These are phyloP conservation scores for Aradophagus sp. DNA, from an alignment of 1,140 invertebrate genomes.

Conservation along the genomic window DNA sequence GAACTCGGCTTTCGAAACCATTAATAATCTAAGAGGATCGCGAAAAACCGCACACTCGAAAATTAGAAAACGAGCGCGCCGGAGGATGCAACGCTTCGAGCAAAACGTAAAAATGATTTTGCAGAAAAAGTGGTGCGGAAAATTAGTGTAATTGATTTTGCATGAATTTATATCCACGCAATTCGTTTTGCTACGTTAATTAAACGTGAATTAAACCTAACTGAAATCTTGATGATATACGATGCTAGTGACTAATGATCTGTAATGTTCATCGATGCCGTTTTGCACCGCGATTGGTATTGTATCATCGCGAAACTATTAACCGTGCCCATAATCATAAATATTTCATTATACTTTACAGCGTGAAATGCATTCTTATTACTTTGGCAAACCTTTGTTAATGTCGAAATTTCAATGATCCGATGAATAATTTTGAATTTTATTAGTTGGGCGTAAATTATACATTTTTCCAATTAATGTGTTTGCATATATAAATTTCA, in stretches of 20 bases:
- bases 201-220: slow-evolving; percentile 15
- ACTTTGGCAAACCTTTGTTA: no score
- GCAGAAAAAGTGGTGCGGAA: no score
- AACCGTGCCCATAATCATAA: slow-evolving; percentile 23
- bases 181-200: no score
- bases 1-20: slow-evolving; percentile 68
- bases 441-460: no score
- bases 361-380: no score
- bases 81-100: slow-evolving; percentile 14
- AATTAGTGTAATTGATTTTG: no score
- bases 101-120: slow-evolving; percentile 11
- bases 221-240: slow-evolving; percentile 5
- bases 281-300: slow-evolving; percentile 11
- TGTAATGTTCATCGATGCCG: slow-evolving; percentile 16
- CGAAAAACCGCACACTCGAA: slow-evolving; percentile 42
- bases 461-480: no score
- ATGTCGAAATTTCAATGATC: no score
- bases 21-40: slow-evolving; percentile 68
- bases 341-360: slow-evolving; percentile 32
- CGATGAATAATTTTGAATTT: no score
- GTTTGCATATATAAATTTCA: no score
- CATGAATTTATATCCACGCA: no score
- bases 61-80: slow-evolving; percentile 20
- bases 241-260: slow-evolving; percentile 15
- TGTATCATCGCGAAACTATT: slow-evolving; percentile 25